Base-by-base conservation (phyloP, 1,140 invertebrate genomes). In the Drosophila subobscura region DNA sequence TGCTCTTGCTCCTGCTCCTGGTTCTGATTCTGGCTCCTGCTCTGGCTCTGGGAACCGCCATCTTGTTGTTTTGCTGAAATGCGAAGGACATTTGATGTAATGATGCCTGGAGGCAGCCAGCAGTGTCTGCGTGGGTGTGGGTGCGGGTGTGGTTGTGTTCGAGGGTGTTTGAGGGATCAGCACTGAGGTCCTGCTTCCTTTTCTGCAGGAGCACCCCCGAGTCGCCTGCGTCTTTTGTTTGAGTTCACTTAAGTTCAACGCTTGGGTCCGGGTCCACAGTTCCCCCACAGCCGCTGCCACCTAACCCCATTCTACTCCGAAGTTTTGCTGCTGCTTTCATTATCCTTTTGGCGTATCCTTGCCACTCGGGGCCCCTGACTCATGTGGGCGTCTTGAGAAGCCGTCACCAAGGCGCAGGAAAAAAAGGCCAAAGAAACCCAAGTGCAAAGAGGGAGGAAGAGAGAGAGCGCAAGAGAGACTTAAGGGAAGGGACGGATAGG, bases 71-170 rank as follows among this genome's bases (percentile, higher is more conserved):
- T 88, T 88, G 83, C 84, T 88, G 70, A 89, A 88, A 88, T 88
- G 84, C 83, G 83, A 88, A 88, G 83, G 83, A 88, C 83, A 88
- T 88, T 88, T 88, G 83, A 88, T 88, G 83, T 88, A 88, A 88
- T 88, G 83, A 88, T 88, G 83, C 83, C 83, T 88, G 84, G 78
- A 88, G 79, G 83, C 83, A 89, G 79, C 83, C 83, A 71, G 47
- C 78, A 85, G 60, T 72, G 27, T 57, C 58, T 66, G 44, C 40
- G 57, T 58, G 55, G 61, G 47, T 72, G 66, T 56, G 52, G 29
- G 56, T 56, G 0, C 16, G 16, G 29, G 56, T 56, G 0, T 1
- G 16, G 49, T 25, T 72, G 46, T 49, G 47, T 72, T 45, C 60
- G 60, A 72, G 53, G 58, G 66, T 71, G 58, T 72, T 61, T 57